Evolutionary conservation across 2,113 vertebrate species (phyloP), one percentile per base, ranked within the genome.

Genomic region (Tetraodon nigroviridis): DNA sequence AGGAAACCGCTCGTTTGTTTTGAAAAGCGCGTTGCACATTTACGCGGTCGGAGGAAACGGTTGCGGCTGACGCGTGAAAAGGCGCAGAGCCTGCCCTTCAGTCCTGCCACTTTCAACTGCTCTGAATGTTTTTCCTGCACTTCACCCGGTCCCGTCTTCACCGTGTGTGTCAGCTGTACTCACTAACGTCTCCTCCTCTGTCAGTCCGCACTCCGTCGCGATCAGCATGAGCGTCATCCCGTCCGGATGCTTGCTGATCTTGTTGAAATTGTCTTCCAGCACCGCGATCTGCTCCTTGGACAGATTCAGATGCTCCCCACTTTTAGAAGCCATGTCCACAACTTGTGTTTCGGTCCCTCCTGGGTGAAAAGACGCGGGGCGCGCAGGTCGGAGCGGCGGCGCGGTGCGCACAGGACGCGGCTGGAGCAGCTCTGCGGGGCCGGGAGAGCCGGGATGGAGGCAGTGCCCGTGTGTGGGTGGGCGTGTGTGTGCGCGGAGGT

Each of bases 141-240:
- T 14, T 5, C 0, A 46, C 3, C 44, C 2, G 3, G 14, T n/a
- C n/a, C 44, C 16, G 15, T n/a, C 44, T 13, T 8, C 2, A 2
- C 5, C 17, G 15, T n/a, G 14, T 37, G 32, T 37, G 44, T 17
- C 15, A 17, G 15, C 2, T 7, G 44, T 16, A 46, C 47, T 20
- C n/a, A 49, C 47, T 8, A 20, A 6, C 3, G 47, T 49, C n/a
- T 49, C 47, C n/a, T 18, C 47, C 47, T 49, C 47, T 12, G 47
- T 18, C 47, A 49, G 47, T 20, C 47, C n/a, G 47, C 47, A 49
- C 47, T 49, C 47, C 13, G 47, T n/a, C 17, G 47, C 47, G 47
- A 49, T 49, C 47, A 49, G 47, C 47, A 49, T 49, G 47, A 49
- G 47, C n/a, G n/a, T 20, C 47, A 20, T 13, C 5, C 19, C 47